Percentiles rank a stretch among this genome's conserved stretches.
These are phyloP conservation scores for Drosophila nasuta DNA, from an alignment of 1,140 invertebrate species.

Conservation along the genomic window DNA sequence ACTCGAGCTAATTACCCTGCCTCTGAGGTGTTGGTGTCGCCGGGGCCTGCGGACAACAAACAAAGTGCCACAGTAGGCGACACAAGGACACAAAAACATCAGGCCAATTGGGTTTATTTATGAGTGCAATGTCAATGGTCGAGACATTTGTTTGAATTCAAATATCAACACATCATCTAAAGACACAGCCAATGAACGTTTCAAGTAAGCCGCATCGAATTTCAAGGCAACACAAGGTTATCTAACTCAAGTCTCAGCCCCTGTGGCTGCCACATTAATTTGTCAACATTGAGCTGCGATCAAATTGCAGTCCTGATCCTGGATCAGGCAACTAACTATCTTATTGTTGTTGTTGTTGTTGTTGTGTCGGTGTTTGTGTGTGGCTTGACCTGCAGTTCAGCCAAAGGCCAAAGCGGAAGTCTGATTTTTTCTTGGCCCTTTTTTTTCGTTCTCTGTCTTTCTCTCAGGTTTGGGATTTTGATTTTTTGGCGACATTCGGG, in stretches of 20 bases:
- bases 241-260: conserved; percentile 16
- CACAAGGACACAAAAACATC: conserved; percentile 32
- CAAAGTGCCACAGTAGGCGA: conserved; percentile 20
- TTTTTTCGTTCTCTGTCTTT: conserved; percentile 30
- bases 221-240: conserved; percentile 47
- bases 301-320: conserved; percentile 38
- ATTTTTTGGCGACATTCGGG: conserved; percentile 37
- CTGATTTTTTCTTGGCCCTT: conserved; percentile 27
- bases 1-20: conserved; percentile 58
- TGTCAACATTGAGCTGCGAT: conserved; percentile 45
- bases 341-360: background rate
- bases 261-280: conserved; percentile 47
- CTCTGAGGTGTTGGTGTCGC: conserved; percentile 39
- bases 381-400: conserved; percentile 59
- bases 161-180: conserved; percentile 76
- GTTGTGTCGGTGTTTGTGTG: conserved; percentile 35
- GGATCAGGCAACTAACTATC: conserved; percentile 12
- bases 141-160: conserved; percentile 74
- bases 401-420: conserved; percentile 60
- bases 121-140: conserved; percentile 54
- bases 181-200: conserved; percentile 24
- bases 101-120: conserved; percentile 68
- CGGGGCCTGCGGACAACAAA: conserved; percentile 18
- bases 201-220: conserved; percentile 60
- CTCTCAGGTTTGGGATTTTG: conserved; percentile 29